These are phyloP conservation scores for Dufourea novaeangliae DNA, from an alignment of 1,140 invertebrate genomes.

Conservation along the genomic window DNA sequence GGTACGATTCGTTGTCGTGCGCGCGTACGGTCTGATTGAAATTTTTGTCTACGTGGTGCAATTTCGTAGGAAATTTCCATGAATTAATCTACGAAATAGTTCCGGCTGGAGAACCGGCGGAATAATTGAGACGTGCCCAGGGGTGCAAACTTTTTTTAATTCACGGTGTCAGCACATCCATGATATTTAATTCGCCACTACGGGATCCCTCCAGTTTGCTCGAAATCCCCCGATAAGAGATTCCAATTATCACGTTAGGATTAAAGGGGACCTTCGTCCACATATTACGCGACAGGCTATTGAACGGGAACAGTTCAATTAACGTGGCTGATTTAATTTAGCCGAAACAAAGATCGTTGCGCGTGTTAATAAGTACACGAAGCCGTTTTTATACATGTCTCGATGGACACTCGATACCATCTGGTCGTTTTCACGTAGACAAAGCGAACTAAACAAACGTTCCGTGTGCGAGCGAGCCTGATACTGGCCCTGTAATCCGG, in stretches of 20 bases:
- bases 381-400: neutral
- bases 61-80: conserved; percentile 1
- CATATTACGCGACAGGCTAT: neutral
- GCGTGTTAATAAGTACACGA: neutral
- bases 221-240: neutral
- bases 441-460: too few species aligned
- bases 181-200: neutral
- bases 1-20: neutral
- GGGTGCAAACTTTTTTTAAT: neutral
- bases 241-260: neutral
- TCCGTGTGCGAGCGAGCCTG: neutral
- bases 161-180: neutral
- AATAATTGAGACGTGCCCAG: neutral
- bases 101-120: neutral
- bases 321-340: neutral
- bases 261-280: neutral
- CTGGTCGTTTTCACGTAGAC: neutral
- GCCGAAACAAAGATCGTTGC: neutral
- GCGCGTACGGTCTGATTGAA: neutral
- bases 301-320: neutral
- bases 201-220: neutral
- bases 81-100: conserved; percentile 9
- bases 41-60: conserved; percentile 31
- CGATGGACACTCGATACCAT: neutral
- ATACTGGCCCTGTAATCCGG: neutral